phyloP scores from a whole-genome alignment of 2,113 vertebrate genomes.

The Falco punctatus region DNA sequence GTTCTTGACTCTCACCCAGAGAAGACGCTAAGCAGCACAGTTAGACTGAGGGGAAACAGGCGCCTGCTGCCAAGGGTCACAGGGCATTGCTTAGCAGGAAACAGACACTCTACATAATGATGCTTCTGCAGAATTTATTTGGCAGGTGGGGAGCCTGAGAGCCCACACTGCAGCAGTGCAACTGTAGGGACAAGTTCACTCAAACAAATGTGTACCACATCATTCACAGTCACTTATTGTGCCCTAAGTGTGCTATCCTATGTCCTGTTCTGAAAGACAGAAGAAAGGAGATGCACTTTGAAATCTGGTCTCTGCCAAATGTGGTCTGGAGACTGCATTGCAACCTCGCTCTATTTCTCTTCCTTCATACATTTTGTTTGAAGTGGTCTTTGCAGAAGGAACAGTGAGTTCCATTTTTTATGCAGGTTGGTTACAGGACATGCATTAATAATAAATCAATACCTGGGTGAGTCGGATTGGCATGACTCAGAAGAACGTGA shows the following conservation, averaged over 20 bases:
- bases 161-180: neutral
- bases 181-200: neutral
- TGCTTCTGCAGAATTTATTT: neutral
- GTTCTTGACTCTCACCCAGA: neutral
- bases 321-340: neutral
- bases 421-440: neutral
- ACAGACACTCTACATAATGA: neutral
- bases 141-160: neutral
- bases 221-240: neutral
- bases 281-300: neutral
- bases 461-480: neutral
- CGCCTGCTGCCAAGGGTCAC: slow-evolving; percentile 24
- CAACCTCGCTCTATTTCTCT: neutral
- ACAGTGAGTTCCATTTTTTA: neutral
- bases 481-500: neutral
- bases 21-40: neutral
- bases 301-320: neutral
- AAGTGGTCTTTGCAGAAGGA: neutral
- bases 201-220: neutral
- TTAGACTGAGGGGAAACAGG: neutral
- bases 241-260: neutral
- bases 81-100: slow-evolving; percentile 53
- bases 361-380: neutral
- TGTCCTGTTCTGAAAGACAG: neutral
- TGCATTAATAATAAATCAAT: neutral